Conservation (phyloP, 2,797 vertebrate genomes). For the Gallinago nigripennis region DNA sequence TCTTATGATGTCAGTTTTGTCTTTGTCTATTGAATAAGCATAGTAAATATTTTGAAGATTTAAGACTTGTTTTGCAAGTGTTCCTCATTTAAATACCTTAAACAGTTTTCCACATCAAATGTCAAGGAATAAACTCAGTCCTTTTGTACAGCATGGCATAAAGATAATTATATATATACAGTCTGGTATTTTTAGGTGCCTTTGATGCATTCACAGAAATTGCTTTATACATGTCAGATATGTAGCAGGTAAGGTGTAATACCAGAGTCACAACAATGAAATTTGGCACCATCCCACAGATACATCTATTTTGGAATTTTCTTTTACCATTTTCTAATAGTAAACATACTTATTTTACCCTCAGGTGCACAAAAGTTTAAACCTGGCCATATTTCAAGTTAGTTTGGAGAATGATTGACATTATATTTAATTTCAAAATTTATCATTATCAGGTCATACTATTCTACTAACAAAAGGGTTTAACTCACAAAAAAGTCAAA, state of each 20-base stretch:
- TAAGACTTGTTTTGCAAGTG: neutral
- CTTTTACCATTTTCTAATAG: neutral
- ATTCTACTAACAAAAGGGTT: neutral
- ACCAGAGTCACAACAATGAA: neutral
- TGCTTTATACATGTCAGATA: neutral
- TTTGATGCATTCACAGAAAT: neutral
- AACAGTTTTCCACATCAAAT: neutral
- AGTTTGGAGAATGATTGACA: neutral
- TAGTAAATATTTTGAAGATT: neutral
- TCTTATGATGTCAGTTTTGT: fast-evolving
- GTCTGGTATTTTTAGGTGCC: neutral
- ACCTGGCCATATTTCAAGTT: neutral
- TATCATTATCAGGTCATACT: neutral
- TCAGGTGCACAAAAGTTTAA: neutral
- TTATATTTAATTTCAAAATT: neutral
- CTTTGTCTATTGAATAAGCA: neutral
- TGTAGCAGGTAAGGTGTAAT: neutral
- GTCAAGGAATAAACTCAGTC: neutral
- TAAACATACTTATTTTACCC: neutral
- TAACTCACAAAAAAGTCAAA: neutral
- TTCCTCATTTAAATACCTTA: neutral
- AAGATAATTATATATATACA: neutral
- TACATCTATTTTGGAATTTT: neutral
- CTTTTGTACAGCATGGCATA: neutral
- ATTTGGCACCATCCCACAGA: neutral